These are phyloP conservation scores for Drosophila repletoides DNA, from an alignment of 1,140 invertebrate species.

Conservation along the genomic window DNA sequence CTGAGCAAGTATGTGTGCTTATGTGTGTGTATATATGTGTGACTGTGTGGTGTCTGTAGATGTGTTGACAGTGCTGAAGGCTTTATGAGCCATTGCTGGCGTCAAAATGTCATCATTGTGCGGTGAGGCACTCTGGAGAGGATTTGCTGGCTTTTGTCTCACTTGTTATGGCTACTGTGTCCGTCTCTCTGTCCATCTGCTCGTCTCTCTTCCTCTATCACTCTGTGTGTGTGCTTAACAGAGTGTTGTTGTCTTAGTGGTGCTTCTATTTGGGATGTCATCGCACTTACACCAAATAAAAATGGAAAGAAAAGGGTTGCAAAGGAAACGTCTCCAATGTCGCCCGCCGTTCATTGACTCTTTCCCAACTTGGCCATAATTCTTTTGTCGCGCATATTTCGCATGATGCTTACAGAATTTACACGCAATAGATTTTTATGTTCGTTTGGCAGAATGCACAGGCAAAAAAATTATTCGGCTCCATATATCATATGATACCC, in stretches of 20 bases:
- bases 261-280: constrained; percentile 29
- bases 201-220: not conserved
- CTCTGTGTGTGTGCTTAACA: constrained; percentile 5
- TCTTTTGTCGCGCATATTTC: constrained; percentile 60
- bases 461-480: constrained; percentile 37
- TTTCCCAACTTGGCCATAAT: constrained; percentile 54
- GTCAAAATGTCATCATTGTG: constrained; percentile 75
- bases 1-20: not conserved
- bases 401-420: constrained; percentile 63
- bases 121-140: constrained; percentile 30
- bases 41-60: not conserved
- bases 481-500: constrained; percentile 71
- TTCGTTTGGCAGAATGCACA: constrained; percentile 48
- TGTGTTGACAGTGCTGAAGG: constrained; percentile 40
- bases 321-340: not conserved
- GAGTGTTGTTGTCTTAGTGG: constrained; percentile 17
- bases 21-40: constrained; percentile 8
- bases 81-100: constrained; percentile 81
- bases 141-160: constrained; percentile 63
- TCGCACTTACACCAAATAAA: constrained; percentile 36
- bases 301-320: constrained; percentile 44
- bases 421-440: constrained; percentile 82
- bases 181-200: not conserved
- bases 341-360: constrained; percentile 61
- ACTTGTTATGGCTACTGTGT: constrained; percentile 35